These are phyloP conservation scores for Hyperoplus lanceolatus DNA, from an alignment of 2,797 vertebrate genomes.

Conservation along the genomic window DNA sequence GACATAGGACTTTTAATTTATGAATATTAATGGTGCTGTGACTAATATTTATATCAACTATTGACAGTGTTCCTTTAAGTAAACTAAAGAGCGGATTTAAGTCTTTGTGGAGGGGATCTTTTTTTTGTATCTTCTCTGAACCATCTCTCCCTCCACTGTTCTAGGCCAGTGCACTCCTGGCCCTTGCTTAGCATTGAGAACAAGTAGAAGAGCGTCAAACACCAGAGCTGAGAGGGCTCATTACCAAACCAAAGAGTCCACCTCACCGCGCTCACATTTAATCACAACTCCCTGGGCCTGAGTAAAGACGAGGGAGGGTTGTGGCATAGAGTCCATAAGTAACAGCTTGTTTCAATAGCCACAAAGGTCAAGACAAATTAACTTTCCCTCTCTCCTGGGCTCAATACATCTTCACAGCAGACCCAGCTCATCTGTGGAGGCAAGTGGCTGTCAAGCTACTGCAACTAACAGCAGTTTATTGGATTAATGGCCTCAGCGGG, in stretches of 20 bases:
- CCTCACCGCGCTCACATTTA: constrained; percentile 25
- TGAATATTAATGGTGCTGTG: constrained; percentile 56
- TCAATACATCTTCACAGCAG: constrained; percentile 45
- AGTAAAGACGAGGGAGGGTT: neutral
- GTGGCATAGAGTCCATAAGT: constrained; percentile 41
- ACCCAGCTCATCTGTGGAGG: constrained; percentile 52
- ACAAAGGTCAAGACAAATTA: constrained; percentile 70
- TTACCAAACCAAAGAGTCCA: constrained; percentile 28
- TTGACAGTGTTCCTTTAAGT: constrained; percentile 3
- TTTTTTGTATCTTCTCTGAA: constrained; percentile 6
- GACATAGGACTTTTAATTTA: constrained; percentile 45
- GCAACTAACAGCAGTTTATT: constrained; percentile 60
- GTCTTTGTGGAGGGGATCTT: neutral
- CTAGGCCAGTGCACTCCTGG: constrained; percentile 8
- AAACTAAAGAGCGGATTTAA: constrained; percentile 3
- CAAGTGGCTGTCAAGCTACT: constrained; percentile 58
- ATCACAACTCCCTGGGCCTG: constrained; percentile 25
- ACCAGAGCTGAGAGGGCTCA: constrained; percentile 24
- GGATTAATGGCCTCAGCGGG: constrained; percentile 56
- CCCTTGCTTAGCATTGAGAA: constrained; percentile 31
- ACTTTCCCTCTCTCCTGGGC: constrained; percentile 39
- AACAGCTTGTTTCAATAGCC: constrained; percentile 57
- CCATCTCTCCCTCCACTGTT: neutral
- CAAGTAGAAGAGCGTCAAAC: constrained; percentile 19
- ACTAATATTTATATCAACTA: constrained; percentile 34